Evolutionary conservation across 2,113 vertebrate species (phyloP).

Genomic region (Carollia perspicillata): DNA sequence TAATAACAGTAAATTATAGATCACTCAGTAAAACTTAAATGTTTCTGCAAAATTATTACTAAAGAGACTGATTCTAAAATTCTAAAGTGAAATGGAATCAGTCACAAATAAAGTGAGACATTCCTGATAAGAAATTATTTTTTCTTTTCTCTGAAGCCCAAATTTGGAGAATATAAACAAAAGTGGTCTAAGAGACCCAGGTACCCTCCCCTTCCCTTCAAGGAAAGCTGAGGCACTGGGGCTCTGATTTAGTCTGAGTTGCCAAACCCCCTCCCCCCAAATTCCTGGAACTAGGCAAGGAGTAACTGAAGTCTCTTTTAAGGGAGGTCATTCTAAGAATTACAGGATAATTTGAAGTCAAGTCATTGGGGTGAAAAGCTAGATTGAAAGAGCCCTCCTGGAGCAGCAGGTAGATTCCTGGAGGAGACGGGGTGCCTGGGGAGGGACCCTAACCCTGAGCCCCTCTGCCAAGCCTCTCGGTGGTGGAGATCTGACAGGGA

Average conservation of each 20-base stretch:
- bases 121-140: background rate
- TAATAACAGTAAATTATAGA: background rate
- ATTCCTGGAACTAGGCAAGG: background rate
- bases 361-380: background rate
- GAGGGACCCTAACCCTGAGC: background rate
- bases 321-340: background rate
- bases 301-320: background rate
- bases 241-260: background rate
- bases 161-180: background rate
- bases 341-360: background rate
- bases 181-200: background rate
- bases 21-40: background rate
- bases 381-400: background rate
- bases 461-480: background rate
- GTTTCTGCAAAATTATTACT: background rate
- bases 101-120: background rate
- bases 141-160: background rate
- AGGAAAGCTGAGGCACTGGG: background rate
- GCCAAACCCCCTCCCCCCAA: no score
- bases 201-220: background rate
- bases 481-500: background rate
- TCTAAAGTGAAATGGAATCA: background rate
- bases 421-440: fast-evolving
- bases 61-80: background rate
- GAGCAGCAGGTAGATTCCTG: background rate